Percentiles rank a stretch among this genome's conserved stretches.
Evolutionary conservation across 2,113 vertebrate genomes (phyloP).

Genomic region (Sinocyclocheilus maitianheensis): DNA sequence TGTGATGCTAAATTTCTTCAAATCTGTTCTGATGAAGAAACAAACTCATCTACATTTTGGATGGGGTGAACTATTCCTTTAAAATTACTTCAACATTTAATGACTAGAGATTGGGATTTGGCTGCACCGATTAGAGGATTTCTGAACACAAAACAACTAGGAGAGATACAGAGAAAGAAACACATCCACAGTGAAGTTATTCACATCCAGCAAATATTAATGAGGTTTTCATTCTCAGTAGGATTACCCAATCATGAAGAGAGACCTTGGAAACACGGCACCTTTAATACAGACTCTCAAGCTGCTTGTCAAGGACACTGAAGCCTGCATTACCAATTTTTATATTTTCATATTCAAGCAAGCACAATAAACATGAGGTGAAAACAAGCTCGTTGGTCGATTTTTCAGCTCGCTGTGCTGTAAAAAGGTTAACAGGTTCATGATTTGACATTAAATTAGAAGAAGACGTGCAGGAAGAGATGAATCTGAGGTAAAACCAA

Average conservation of each 20-base stretch:
- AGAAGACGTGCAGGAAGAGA: background rate
- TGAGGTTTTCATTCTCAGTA: slow-evolving; percentile 7
- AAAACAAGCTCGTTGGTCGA: background rate
- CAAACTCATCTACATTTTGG: background rate
- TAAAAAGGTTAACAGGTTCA: slow-evolving; percentile 17
- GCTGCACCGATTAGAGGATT: background rate
- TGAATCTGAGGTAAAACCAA: slow-evolving; percentile 18
- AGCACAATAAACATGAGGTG: background rate
- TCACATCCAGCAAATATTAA: slow-evolving; percentile 3
- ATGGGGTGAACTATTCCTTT: background rate
- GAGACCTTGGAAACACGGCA: background rate
- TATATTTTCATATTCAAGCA: background rate
- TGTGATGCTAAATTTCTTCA: too few relatives aligned
- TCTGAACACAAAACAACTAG: background rate
- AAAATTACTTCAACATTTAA: background rate
- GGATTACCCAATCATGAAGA: slow-evolving; percentile 28
- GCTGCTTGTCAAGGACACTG: slow-evolving; percentile 6
- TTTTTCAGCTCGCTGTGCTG: background rate
- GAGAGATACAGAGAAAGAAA: background rate
- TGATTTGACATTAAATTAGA: slow-evolving; percentile 2
- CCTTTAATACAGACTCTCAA: background rate
- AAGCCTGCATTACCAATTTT: background rate
- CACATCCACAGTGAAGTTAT: background rate
- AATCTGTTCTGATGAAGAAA: background rate
- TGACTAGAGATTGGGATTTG: background rate